Percentiles rank a stretch among this genome's conserved stretches.
Conservation (phyloP, 2,888 invertebrate genomes). For the Thereva nobilitata region DNA sequence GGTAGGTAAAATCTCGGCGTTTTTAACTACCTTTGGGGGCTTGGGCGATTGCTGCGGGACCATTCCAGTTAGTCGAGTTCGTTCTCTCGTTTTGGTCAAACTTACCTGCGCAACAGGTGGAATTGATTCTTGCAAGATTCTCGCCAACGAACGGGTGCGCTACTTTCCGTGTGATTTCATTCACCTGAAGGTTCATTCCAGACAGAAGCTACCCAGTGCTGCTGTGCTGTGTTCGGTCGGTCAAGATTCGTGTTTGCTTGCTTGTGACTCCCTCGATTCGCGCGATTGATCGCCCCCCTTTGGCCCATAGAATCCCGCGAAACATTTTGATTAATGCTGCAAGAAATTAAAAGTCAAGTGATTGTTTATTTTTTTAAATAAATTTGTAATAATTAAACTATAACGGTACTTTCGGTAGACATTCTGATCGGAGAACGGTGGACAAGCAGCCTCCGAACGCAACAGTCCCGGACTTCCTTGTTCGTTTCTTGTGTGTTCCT, state of each 20-base stretch:
- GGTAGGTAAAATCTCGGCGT: constrained; percentile 30
- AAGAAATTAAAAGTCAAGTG: neutral
- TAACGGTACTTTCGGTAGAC: constrained; percentile 8
- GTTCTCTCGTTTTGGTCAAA: constrained; percentile 26
- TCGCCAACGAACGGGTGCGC: neutral
- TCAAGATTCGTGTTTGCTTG: constrained; percentile 8
- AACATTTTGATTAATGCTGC: constrained; percentile 7
- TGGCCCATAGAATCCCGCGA: neutral
- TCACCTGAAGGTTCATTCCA: constrained; percentile 2
- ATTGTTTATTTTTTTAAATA: neutral
- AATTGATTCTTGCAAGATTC: constrained; percentile 1
- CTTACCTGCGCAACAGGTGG: constrained; percentile 33
- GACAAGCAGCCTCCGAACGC: neutral
- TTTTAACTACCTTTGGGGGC: constrained; percentile 19
- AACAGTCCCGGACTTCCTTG: neutral
- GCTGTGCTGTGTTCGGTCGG: constrained; percentile 2
- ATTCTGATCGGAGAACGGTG: neutral
- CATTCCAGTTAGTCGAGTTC: constrained; percentile 29
- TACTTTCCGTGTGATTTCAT: constrained; percentile 12
- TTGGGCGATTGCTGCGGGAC: constrained; percentile 14
- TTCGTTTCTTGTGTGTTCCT: constrained; percentile 10
- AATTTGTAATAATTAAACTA: constrained; percentile 11
- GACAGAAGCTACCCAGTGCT: neutral
- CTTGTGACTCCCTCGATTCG: no score
- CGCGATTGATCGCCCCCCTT: neutral